These are phyloP conservation scores for Murina feae DNA, from an alignment of 2,113 vertebrate genomes.

Conservation along the genomic window DNA sequence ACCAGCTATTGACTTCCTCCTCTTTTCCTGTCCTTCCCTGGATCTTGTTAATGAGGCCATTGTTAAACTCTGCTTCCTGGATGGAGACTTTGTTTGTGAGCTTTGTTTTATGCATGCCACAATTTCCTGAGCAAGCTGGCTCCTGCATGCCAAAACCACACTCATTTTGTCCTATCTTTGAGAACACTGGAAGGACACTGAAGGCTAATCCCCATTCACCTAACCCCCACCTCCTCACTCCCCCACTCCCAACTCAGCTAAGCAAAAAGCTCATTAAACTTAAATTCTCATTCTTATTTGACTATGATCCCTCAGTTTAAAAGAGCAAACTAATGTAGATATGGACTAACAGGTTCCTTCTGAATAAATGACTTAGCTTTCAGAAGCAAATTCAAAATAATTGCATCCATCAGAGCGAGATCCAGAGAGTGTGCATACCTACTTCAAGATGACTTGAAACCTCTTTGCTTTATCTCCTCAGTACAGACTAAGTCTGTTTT, in stretches of 20 bases:
- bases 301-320: not conserved
- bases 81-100: conserved; percentile 63
- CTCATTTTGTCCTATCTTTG: conserved; percentile 39
- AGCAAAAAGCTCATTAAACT: not conserved
- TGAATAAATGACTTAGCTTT: not conserved
- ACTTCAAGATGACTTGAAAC: not conserved
- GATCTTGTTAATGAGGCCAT: conserved; percentile 68
- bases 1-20: conserved; percentile 57
- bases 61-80: conserved; percentile 66
- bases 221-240: not conserved
- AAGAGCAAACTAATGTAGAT: not conserved
- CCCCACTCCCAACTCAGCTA: not conserved
- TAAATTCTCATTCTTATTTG: not conserved
- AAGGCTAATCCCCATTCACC: not conserved
- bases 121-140: conserved; percentile 71
- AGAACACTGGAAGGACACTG: not conserved
- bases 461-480: not conserved
- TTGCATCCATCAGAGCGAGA: not conserved
- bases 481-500: conserved; percentile 13
- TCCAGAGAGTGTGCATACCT: not conserved
- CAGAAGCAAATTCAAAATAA: conserved; percentile 1
- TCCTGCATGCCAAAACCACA: conserved; percentile 57
- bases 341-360: not conserved
- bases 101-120: conserved; percentile 59
- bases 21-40: conserved; percentile 71